Percentiles rank a stretch among this genome's conserved stretches.
These are phyloP conservation scores for Goniozus legneri DNA, from an alignment of 1,140 invertebrate species.

Conservation along the genomic window DNA sequence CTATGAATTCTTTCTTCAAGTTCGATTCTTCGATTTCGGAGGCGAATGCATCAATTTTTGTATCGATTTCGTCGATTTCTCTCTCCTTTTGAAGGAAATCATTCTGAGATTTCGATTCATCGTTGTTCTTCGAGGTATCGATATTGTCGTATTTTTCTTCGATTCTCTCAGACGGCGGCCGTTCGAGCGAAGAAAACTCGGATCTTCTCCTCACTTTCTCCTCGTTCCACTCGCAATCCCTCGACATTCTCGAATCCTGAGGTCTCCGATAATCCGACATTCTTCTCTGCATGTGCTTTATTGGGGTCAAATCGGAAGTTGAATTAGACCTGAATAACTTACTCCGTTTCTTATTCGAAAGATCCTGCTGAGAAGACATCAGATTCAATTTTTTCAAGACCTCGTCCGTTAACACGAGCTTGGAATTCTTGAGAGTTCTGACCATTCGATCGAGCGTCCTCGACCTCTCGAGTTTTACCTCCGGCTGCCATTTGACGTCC, in stretches of 20 bases:
- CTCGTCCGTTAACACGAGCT: conserved; percentile 15
- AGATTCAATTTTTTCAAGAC: background rate
- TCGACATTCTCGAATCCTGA: background rate
- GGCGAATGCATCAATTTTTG: background rate
- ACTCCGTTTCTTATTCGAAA: conserved; percentile 17
- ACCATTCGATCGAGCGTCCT: conserved; percentile 46
- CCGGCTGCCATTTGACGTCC: conserved; percentile 41
- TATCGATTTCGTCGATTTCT: background rate
- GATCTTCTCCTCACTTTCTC: background rate
- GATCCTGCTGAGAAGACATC: background rate
- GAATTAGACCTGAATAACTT: conserved; percentile 31
- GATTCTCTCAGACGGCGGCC: background rate
- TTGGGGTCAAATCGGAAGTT: conserved; percentile 23
- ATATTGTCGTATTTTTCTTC: background rate
- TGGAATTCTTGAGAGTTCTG: conserved; percentile 39
- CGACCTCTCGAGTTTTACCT: conserved; percentile 44
- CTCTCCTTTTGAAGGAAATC: background rate
- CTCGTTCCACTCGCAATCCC: background rate
- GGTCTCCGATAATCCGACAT: conserved; percentile 24
- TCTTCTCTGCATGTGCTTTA: conserved; percentile 29
- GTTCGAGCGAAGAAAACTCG: too few species aligned
- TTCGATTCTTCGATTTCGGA: too few species aligned
- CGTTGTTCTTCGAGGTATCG: background rate
- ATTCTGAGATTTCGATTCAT: background rate
- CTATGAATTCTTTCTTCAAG: background rate